Conservation (phyloP, 2,113 vertebrate species). For the Pungitius pungitius region DNA sequence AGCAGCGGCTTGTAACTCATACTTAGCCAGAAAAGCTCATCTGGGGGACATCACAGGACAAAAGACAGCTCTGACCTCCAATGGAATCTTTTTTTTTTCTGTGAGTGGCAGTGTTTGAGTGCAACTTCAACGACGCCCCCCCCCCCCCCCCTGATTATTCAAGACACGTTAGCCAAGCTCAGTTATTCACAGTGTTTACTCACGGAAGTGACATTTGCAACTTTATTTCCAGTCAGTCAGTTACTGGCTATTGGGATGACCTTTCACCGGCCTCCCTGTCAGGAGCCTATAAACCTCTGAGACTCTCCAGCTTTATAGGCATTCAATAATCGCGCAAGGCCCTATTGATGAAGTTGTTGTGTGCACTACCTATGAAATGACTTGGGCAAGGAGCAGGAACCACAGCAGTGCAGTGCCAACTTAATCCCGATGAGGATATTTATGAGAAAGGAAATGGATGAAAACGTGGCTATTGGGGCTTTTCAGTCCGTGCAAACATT, state of each 20-base stretch:
- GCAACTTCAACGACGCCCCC: slow-evolving; percentile 40
- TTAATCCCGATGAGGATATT: slow-evolving; percentile 46
- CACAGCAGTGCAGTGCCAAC: slow-evolving; percentile 25
- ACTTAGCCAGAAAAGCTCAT: slow-evolving; percentile 69
- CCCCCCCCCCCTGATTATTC: slow-evolving; percentile 64
- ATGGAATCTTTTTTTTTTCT: slow-evolving; percentile 13
- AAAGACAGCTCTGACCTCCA: slow-evolving; percentile 52
- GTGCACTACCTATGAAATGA: slow-evolving; percentile 63
- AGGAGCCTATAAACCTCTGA: slow-evolving; percentile 65
- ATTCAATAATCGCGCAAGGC: slow-evolving; percentile 75
- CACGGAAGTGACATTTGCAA: slow-evolving; percentile 79
- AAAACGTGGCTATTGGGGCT: slow-evolving; percentile 27
- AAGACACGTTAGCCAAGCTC: slow-evolving; percentile 46
- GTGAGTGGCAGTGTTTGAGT: slow-evolving; percentile 1
- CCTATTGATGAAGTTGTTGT: slow-evolving; percentile 75
- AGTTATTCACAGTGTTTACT: slow-evolving; percentile 73
- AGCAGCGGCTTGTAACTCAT: slow-evolving; percentile 75
- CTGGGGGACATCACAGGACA: slow-evolving; percentile 59
- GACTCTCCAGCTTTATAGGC: slow-evolving; percentile 64
- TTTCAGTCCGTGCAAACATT: slow-evolving; percentile 20
- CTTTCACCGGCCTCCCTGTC: slow-evolving; percentile 71
- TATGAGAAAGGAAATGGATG: slow-evolving; percentile 62
- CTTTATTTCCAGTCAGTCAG: slow-evolving; percentile 80
- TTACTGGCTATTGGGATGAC: slow-evolving; percentile 76
- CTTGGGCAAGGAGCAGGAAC: slow-evolving; percentile 48